These are phyloP conservation scores for Trichogramma pretiosum DNA, from an alignment of 1,140 invertebrate genomes.

Conservation along the genomic window DNA sequence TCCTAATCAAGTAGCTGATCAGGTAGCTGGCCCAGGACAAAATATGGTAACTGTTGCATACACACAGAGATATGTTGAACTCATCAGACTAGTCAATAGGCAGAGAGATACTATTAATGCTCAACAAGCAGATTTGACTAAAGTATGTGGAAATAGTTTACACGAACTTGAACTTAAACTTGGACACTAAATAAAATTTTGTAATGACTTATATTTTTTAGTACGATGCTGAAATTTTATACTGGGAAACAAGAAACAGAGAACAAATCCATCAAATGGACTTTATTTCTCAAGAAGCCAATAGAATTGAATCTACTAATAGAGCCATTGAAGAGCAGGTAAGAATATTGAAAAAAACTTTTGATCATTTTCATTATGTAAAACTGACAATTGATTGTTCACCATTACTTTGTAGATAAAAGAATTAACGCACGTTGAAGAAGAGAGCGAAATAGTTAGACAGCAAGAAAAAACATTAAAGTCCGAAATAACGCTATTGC, in stretches of 20 bases:
- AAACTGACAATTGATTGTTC: conserved; percentile 12
- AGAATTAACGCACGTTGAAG: conserved; percentile 69
- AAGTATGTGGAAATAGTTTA: conserved; percentile 47
- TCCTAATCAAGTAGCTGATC: conserved; percentile 31
- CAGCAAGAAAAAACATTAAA: conserved; percentile 79
- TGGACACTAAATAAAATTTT: conserved; percentile 1
- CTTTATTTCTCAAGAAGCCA: conserved; percentile 71
- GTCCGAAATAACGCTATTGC: conserved; percentile 71
- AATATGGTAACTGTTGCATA: conserved; percentile 46
- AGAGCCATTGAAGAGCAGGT: conserved; percentile 71
- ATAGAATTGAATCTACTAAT: conserved; percentile 63
- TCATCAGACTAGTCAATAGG: conserved; percentile 78
- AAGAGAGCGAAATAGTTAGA: conserved; percentile 78
- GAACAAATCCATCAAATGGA: conserved; percentile 79
- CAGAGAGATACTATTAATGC: conserved; percentile 80
- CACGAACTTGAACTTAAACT: too few species aligned
- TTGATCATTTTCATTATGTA: conserved; percentile 3
- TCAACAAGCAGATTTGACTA: conserved; percentile 82
- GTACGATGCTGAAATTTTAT: conserved; percentile 82
- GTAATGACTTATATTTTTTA: conserved; percentile 34
- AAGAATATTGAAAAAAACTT: conserved; percentile 7
- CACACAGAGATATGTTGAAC: conserved; percentile 52
- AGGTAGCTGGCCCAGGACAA: conserved; percentile 36
- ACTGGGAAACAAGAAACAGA: conserved; percentile 77
- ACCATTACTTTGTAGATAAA: conserved; percentile 55